Base-by-base conservation (phyloP, 2,113 vertebrate genomes). In the Athene noctua region DNA sequence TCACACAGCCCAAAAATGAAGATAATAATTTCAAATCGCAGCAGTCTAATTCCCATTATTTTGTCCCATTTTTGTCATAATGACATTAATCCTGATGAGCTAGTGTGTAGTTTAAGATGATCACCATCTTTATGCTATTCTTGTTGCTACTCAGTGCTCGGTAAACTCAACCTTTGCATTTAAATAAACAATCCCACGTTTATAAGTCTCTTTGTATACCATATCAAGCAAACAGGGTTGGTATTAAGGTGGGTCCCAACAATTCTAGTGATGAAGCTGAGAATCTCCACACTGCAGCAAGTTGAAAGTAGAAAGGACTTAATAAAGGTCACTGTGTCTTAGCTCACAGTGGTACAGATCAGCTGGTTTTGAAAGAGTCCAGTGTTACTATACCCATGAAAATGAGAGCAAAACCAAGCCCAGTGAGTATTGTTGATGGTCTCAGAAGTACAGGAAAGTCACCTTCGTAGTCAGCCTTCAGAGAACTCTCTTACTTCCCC, bases 401-500 rank as follows among this genome's bases (percentile, higher is more conserved):
- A 66, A 10, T 6, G 26, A 74, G 47, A 77, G 68, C 23, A 80
- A 71, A 46, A 63, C 6, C 15, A 81, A 88, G 20, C 42, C 47
- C 32, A 47, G 36, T 32, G 52, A 67, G 40, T 34, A 40, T 16
- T 54, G 30, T 36, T 63, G 59, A 78, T n/a, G 34, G 71, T 36
- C 49, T 80, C 67, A 80, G 32, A 57, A 46, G 36, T 6, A 57
- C 25, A 55, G 21, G 13, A 34, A 75, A 55, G 42, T 51, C 36
- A 34, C 0, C 0, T 46, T 46, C 1, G 1, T 42, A 47, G 17
- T 22, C 21, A 62, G 34, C 11, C 14, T 68, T 55, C 27, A 36
- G 27, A 81, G 13, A 67, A 9, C 6, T 2, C 23, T 68, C 25
- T 51, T 44, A 40, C 17, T 66, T 71, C 30, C 13, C 27, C 22